Evolutionary conservation across 2,888 invertebrate genomes (phyloP).

Genomic region (Eupithecia abbreviata): DNA sequence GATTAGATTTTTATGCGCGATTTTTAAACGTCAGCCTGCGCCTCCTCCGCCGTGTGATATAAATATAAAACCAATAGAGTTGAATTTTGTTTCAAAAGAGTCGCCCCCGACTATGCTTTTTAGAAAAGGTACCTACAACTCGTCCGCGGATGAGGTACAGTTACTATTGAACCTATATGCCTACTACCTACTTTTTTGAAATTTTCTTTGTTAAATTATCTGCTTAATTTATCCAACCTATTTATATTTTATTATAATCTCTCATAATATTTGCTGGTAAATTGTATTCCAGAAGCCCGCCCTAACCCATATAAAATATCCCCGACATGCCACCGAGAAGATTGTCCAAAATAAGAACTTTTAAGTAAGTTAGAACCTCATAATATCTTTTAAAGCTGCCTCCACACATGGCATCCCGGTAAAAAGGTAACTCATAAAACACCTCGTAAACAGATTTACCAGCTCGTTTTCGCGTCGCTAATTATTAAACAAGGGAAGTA

Average conservation of each 20-base stretch:
- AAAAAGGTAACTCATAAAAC: conserved; percentile 21
- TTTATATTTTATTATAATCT: too few species aligned
- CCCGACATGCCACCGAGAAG: background rate
- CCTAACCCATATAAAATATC: background rate
- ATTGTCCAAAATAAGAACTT: background rate
- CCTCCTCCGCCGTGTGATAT: background rate
- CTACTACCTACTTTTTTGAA: too few species aligned
- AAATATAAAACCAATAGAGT: background rate
- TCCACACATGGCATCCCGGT: background rate
- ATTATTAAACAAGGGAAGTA: conserved; percentile 30
- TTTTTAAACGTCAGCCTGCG: background rate
- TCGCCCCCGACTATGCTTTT: too few species aligned
- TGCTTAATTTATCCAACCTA: too few species aligned
- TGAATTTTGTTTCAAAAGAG: too few species aligned
- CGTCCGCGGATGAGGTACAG: too few species aligned
- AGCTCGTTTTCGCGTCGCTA: conserved; percentile 31
- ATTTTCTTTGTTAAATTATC: too few species aligned
- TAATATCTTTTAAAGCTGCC: background rate
- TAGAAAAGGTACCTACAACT: too few species aligned
- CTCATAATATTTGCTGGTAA: too few species aligned
- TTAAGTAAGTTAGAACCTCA: background rate
- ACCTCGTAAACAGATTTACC: conserved; percentile 36
- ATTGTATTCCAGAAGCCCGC: too few species aligned
- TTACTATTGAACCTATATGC: too few species aligned
- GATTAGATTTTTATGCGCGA: background rate